Evolutionary conservation across 2,888 invertebrate genomes (phyloP).

Genomic region (Trisateles emortualis): DNA sequence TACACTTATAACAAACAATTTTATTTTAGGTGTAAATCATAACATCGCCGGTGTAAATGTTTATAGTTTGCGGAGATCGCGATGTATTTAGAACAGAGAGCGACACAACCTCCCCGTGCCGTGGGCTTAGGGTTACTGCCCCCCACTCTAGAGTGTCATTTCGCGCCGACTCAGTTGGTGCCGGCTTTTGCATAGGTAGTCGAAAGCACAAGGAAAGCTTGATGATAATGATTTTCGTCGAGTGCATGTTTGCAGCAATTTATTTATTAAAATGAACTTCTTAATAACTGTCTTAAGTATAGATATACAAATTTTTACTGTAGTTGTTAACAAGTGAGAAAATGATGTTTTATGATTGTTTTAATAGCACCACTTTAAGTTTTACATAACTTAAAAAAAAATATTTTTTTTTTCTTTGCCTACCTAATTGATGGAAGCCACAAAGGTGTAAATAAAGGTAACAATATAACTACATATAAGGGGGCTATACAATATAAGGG

Average conservation of each 20-base stretch:
- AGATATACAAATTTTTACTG: neutral
- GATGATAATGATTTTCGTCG: slow-evolving; percentile 64
- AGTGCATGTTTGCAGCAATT: slow-evolving; percentile 45
- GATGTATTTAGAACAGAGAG: slow-evolving; percentile 64
- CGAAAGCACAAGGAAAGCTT: slow-evolving; percentile 53
- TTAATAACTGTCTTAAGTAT: neutral
- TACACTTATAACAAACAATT: slow-evolving; percentile 31
- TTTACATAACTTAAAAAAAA: too few relatives aligned
- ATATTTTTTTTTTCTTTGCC: too few relatives aligned
- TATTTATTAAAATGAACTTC: slow-evolving; percentile 21
- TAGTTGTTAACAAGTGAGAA: too few relatives aligned
- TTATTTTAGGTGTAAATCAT: slow-evolving; percentile 22
- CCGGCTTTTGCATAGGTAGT: slow-evolving; percentile 69
- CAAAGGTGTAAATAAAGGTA: too few relatives aligned
- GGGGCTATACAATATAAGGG: too few relatives aligned
- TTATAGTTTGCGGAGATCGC: slow-evolving; percentile 73
- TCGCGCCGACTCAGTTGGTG: slow-evolving; percentile 83
- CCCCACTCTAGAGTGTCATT: slow-evolving; percentile 77
- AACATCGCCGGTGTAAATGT: slow-evolving; percentile 46
- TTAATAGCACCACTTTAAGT: too few relatives aligned
- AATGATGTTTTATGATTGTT: too few relatives aligned
- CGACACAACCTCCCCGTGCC: slow-evolving; percentile 75
- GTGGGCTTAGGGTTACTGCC: slow-evolving; percentile 77
- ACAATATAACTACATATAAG: too few relatives aligned
- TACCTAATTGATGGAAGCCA: too few relatives aligned